phyloP scores from a whole-genome alignment of 1,140 invertebrate genomes.

The Drosophila obscura region DNA sequence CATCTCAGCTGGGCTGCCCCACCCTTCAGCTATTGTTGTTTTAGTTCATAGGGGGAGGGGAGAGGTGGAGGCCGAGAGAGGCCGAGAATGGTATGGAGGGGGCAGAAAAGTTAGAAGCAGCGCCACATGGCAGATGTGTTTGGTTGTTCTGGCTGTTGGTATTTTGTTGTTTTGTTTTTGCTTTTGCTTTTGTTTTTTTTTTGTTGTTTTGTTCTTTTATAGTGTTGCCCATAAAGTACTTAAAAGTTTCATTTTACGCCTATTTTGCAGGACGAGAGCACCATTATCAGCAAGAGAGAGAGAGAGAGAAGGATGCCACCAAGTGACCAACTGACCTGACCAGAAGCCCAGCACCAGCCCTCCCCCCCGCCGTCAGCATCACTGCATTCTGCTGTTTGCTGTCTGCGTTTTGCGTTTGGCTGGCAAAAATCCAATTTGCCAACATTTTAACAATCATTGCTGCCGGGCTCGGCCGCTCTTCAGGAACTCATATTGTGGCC shows the following conservation, averaged over 20 bases:
- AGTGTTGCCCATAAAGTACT: constrained; percentile 81
- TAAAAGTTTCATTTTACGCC: constrained; percentile 83
- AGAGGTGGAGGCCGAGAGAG: constrained; percentile 20
- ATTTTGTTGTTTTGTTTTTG: not conserved
- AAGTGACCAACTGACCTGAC: constrained; percentile 48
- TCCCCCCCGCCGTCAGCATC: not conserved
- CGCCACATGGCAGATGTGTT: constrained; percentile 76
- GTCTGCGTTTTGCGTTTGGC: constrained; percentile 30
- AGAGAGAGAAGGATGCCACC: constrained; percentile 33
- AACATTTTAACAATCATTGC: constrained; percentile 81
- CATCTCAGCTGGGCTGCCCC: constrained; percentile 42
- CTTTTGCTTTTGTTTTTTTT: constrained; percentile 14
- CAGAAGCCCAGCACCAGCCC: constrained; percentile 4
- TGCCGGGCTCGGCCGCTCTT: constrained; percentile 31
- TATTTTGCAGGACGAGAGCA: constrained; percentile 67
- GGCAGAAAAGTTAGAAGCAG: constrained; percentile 53
- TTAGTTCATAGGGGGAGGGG: constrained; percentile 50
- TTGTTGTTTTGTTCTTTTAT: constrained; percentile 53
- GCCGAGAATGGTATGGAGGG: not conserved
- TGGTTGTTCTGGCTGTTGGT: constrained; percentile 40
- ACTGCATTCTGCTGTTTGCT: constrained; percentile 21
- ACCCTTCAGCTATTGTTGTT: constrained; percentile 22
- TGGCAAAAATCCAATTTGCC: constrained; percentile 72
- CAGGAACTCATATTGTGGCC: constrained; percentile 54
- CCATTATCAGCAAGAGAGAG: constrained; percentile 57